Evolutionary conservation across 2,888 invertebrate genomes (phyloP).

Genomic region (Allygus modestus): DNA sequence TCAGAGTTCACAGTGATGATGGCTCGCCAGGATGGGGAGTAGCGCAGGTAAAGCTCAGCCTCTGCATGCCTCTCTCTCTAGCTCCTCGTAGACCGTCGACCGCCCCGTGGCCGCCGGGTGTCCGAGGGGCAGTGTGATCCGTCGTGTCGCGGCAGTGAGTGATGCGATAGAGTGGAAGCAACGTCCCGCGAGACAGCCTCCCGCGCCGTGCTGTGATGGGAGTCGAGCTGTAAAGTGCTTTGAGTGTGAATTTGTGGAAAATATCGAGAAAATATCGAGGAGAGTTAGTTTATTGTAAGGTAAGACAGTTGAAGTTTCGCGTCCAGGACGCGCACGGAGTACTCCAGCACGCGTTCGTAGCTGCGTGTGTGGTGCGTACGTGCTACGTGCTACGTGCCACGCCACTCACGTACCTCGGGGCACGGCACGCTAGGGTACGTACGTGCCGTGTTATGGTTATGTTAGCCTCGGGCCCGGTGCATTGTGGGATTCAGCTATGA

Average conservation of each 20-base stretch:
- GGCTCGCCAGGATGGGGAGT: slow-evolving; percentile 3
- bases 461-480: slow-evolving; percentile 11
- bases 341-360: no score
- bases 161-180: not conserved
- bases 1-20: slow-evolving; percentile 4
- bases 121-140: not conserved
- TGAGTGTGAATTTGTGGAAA: no score
- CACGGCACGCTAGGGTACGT: slow-evolving; percentile 14
- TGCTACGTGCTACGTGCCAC: not conserved
- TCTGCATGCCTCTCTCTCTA: slow-evolving; percentile 26
- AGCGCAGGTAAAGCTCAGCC: not conserved
- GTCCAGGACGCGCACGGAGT: not conserved
- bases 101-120: not conserved
- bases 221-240: not conserved
- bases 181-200: not conserved
- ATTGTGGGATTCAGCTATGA: slow-evolving; percentile 44
- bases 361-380: not conserved
- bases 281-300: not conserved
- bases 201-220: not conserved
- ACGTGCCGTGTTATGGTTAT: slow-evolving; percentile 12
- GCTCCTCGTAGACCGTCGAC: not conserved
- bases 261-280: not conserved
- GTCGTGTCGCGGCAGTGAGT: not conserved
- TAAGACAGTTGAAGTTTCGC: not conserved
- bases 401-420: not conserved